These are phyloP conservation scores for Bombus fervidus DNA, from an alignment of 1,140 invertebrate genomes.

Conservation along the genomic window DNA sequence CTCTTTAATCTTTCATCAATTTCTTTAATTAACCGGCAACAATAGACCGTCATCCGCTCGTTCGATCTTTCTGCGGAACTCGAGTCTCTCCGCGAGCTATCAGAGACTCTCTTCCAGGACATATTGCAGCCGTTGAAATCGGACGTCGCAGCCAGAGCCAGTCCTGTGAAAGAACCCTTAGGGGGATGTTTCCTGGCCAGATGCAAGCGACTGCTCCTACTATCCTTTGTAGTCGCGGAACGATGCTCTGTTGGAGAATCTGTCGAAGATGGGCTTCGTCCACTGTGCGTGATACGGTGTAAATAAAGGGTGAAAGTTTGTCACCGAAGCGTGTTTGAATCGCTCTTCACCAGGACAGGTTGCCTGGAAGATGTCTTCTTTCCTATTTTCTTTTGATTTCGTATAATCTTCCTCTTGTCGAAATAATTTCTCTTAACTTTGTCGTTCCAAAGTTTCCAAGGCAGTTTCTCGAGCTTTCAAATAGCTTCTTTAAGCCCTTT, in stretches of 20 bases:
- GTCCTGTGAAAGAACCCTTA: slow-evolving; percentile 35
- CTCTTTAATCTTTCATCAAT: slow-evolving; percentile 73
- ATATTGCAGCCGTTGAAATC: slow-evolving; percentile 56
- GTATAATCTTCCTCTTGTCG: neutral
- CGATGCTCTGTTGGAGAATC: slow-evolving; percentile 7
- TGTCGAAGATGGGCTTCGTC: slow-evolving; percentile 4
- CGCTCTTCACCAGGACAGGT: neutral
- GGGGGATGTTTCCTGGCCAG: slow-evolving; percentile 21
- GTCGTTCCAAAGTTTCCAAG: neutral
- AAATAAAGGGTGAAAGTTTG: slow-evolving; percentile 34
- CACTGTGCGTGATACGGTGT: slow-evolving; percentile 5
- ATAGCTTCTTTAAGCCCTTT: neutral
- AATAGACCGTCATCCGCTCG: slow-evolving; percentile 57
- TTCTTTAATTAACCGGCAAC: slow-evolving; percentile 72
- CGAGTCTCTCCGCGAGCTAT: neutral
- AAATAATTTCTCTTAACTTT: neutral
- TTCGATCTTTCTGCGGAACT: slow-evolving; percentile 48
- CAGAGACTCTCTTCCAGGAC: slow-evolving; percentile 21
- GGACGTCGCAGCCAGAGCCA: slow-evolving; percentile 49
- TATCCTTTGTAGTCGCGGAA: slow-evolving; percentile 16
- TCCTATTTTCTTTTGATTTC: neutral
- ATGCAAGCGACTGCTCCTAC: slow-evolving; percentile 24
- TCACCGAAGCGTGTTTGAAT: neutral
- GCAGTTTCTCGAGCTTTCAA: neutral
- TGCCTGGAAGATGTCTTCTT: neutral